Evolutionary conservation across 2,797 vertebrate genomes (phyloP), one percentile per base, ranked within the genome.

Genomic region (Siniperca scherzeri): DNA sequence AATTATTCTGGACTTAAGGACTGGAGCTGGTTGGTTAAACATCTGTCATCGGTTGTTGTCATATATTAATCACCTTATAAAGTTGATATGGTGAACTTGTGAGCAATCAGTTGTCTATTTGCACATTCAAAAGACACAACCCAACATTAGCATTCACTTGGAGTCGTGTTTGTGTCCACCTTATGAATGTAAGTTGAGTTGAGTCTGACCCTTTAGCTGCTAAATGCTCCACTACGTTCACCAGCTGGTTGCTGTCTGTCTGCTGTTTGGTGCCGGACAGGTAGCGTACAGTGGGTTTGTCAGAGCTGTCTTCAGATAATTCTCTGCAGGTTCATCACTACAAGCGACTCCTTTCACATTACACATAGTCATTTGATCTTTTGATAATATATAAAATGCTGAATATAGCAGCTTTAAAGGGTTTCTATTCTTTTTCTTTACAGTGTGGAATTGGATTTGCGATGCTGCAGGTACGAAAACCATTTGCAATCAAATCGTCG

Each of bases 401-500:
- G 9, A 21, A 21, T 25, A 3, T 0, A 50, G 22, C 17, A 7
- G 4, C 56, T 70, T 76, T 64, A 74, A 52, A 19, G 2, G 21
- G 14, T 46, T 9, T 70, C 7, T 78, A 25, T 65, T 70, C 17
- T 64, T 2, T 74, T 78, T 71, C 74, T 84, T 83, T 22, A 27
- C 88, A 96, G 95, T 96, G 64, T 96, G 95, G 96, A 96, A 96
- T 19, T 96, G 96, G 96, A 96, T 96, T 78, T 94, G 94, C 59
- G 93, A 95, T 3, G 94, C 95, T 46, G 88, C 95, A 92, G 96
- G 96, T 96, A 91, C 74, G 77, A 85, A 74, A 67, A 27, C 10
- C 0, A 3, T 25, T 52, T 42, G 0, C 13, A 30, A 22, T 44
- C 4, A 46, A 3, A 68, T 52, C 19, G 30, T 44, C 3, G 55